These are phyloP conservation scores for Chrosomus eos DNA, from an alignment of 2,797 vertebrate species.

Conservation along the genomic window DNA sequence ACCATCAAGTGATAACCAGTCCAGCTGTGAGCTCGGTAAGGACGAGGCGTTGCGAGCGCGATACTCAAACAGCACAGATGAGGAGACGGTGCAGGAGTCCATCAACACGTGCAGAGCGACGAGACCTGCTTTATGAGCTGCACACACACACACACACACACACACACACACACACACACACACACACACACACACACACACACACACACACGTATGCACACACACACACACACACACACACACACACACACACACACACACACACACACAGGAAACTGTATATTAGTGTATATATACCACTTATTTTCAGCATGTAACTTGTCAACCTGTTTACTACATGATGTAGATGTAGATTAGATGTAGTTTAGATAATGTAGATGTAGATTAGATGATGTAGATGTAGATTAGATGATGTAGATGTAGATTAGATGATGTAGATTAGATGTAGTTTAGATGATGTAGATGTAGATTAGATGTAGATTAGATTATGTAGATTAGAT, in stretches of 20 bases:
- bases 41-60: conserved; percentile 85
- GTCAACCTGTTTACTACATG: too few relatives aligned
- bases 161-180: conserved; percentile 12
- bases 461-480: too few relatives aligned
- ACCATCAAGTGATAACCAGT: conserved; percentile 92
- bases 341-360: too few relatives aligned
- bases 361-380: too few relatives aligned
- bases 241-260: conserved; percentile 10
- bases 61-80: conserved; percentile 90
- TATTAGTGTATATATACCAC: neutral
- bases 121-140: conserved; percentile 88
- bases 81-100: conserved; percentile 76
- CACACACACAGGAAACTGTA: too few relatives aligned
- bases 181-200: conserved; percentile 23
- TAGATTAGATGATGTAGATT: too few relatives aligned
- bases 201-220: neutral
- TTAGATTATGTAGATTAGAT: too few relatives aligned
- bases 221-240: neutral
- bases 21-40: conserved; percentile 86
- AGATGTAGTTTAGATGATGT: too few relatives aligned
- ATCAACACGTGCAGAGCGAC: conserved; percentile 85
- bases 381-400: too few relatives aligned
- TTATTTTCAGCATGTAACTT: neutral
- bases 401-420: too few relatives aligned
- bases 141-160: conserved; percentile 1